These are phyloP conservation scores for Galendromus occidentalis DNA, from an alignment of 1,140 invertebrate species.

Conservation along the genomic window DNA sequence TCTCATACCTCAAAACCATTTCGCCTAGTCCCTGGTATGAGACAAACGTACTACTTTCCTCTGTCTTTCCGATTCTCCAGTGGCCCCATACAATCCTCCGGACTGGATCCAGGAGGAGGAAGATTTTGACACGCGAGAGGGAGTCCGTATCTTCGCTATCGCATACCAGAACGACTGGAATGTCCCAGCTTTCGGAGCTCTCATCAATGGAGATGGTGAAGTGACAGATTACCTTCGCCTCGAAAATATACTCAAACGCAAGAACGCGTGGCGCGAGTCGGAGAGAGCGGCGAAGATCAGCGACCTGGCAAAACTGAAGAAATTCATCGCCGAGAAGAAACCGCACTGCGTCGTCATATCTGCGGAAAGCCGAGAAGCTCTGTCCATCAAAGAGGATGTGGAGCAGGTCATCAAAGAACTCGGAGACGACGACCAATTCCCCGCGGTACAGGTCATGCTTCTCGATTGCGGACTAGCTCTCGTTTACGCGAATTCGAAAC, in stretches of 20 bases:
- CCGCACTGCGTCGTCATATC: conserved; percentile 62
- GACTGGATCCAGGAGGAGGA: conserved; percentile 57
- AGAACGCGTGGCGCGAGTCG: conserved; percentile 46
- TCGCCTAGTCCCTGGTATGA: too few relatives aligned
- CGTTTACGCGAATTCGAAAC: conserved; percentile 73
- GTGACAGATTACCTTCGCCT: conserved; percentile 72
- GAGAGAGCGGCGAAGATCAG: conserved; percentile 47
- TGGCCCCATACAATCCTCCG: conserved; percentile 59
- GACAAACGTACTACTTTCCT: too few relatives aligned
- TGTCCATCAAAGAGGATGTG: conserved; percentile 66
- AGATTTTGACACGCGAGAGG: conserved; percentile 66
- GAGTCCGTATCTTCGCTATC: conserved; percentile 63
- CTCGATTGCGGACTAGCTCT: conserved; percentile 76
- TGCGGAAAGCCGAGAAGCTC: conserved; percentile 58
- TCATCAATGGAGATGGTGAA: conserved; percentile 70
- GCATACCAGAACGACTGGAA: conserved; percentile 66
- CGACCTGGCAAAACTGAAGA: conserved; percentile 54
- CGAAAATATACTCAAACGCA: conserved; percentile 58
- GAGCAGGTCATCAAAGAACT: conserved; percentile 48
- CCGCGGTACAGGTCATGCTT: conserved; percentile 46
- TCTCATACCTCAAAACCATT: too few relatives aligned
- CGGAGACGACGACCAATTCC: conserved; percentile 66
- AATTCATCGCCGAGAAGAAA: conserved; percentile 72
- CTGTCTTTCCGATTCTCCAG: conserved; percentile 21
- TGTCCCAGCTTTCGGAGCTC: conserved; percentile 66